Evolutionary conservation across 2,888 invertebrate genomes (phyloP), one percentile per base, ranked within the genome.

Genomic region (Oxycera nigricornis): DNA sequence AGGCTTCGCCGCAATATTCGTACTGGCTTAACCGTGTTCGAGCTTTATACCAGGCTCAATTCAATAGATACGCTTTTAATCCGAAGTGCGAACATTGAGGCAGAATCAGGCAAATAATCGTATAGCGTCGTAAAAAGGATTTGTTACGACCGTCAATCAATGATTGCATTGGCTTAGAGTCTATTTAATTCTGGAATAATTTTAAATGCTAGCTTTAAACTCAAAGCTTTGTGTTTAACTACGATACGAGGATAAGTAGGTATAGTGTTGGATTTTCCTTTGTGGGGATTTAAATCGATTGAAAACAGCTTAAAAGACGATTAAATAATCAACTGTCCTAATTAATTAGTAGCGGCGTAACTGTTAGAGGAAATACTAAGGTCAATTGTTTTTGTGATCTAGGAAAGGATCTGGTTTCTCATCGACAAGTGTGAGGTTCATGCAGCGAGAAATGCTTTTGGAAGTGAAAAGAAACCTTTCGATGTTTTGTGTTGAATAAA

Each of bases 41-140:
- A 55, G 14, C 24, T 1, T n/a, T 14, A 46, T n/a, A 0, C 24
- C 55, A 24, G 11, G 20, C 22, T 7, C 17, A 46, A 24, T 20
- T 20, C 22, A 55, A 55, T 24, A 14, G n/a, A n/a, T n/a, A n/a
- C n/a, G n/a, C 46, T 3, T 46, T 61, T 61, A 61, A 65, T 65
- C 41, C 14, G 41, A 65, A 41, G 65, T 65, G 65, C 65, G 41
- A 65, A 65, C 65, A 65, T 11, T 65, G 30, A n/a, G n/a, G n/a
- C n/a, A n/a, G 24, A 65, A 41, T 65, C 11, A 35, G 41, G n/a
- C 24, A 30, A 26, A 65, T 65, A 65, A 41, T 65, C 61, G n/a
- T 14, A 20, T 22, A 55, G n/a, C n/a, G n/a, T 55, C 22, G 24
- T 7, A 55, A 55, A 24, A 22, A 55, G 14, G 17, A 6, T 6